Evolutionary conservation across 2,113 vertebrate genomes (phyloP).

Genomic region (Astur gentilis): DNA sequence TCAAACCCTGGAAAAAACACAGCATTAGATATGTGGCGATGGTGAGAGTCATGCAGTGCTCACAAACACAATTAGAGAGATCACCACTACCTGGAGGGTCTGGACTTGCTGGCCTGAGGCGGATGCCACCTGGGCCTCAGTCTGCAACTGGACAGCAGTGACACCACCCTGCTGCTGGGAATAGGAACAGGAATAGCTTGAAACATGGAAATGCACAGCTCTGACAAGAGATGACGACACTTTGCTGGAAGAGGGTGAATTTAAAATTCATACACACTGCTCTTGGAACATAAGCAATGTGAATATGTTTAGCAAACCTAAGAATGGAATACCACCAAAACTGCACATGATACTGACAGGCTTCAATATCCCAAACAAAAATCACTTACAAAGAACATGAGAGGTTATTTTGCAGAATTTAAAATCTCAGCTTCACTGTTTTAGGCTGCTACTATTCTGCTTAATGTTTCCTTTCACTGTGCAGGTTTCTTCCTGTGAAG

Average conservation of each 20-base stretch:
- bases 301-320: neutral
- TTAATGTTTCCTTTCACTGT: neutral
- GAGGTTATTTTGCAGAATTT: neutral
- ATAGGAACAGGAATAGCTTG: constrained; percentile 84
- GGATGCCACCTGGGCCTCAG: constrained; percentile 93
- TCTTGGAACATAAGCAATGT: neutral
- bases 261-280: neutral
- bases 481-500: neutral
- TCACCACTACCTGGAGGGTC: constrained; percentile 99
- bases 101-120: constrained; percentile 99
- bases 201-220: constrained; percentile 67
- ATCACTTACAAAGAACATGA: neutral
- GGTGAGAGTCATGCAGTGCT: constrained; percentile 75
- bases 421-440: neutral
- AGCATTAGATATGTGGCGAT: constrained; percentile 68
- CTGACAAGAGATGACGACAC: constrained; percentile 49
- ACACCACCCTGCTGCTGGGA: constrained; percentile 96
- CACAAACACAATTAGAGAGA: constrained; percentile 77
- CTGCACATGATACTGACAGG: neutral
- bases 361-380: neutral
- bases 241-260: neutral
- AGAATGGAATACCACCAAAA: neutral
- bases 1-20: constrained; percentile 53
- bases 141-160: constrained; percentile 99
- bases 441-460: neutral